Conservation (phyloP, 2,113 vertebrate species). For the Opisthocomus hoazin region DNA sequence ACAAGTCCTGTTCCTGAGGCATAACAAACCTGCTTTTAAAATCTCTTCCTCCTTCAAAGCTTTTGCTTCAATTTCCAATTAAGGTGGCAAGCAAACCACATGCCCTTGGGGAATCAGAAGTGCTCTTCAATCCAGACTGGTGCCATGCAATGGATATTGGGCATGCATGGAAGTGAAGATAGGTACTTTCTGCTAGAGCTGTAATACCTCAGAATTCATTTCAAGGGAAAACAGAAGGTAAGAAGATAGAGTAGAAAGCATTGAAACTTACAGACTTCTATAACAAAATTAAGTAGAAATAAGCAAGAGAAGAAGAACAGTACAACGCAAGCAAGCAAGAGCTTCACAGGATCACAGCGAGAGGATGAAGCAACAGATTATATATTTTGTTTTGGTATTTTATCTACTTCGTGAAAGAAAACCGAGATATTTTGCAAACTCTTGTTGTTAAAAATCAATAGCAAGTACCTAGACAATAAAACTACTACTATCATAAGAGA, state of each 20-base stretch:
- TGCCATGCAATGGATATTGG: slow-evolving; percentile 18
- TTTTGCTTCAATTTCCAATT: background rate
- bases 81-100: background rate
- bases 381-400: background rate
- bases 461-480: background rate
- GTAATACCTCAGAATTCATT: slow-evolving; percentile 10
- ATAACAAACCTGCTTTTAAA: slow-evolving; percentile 28
- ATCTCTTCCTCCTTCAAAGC: slow-evolving; percentile 17
- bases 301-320: background rate
- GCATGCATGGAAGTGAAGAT: slow-evolving; percentile 1
- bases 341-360: background rate
- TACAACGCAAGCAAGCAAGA: slow-evolving; percentile 10
- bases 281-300: background rate
- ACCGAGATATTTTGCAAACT: background rate
- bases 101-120: background rate
- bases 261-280: background rate
- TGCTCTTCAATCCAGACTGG: background rate
- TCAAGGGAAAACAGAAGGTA: slow-evolving; percentile 22
- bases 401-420: background rate
- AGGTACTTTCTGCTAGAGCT: background rate
- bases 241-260: slow-evolving; percentile 18
- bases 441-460: background rate
- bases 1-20: background rate
- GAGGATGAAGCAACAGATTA: background rate
- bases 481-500: background rate